Conservation (phyloP, 2,888 invertebrate genomes). For the Allygus modestus region DNA sequence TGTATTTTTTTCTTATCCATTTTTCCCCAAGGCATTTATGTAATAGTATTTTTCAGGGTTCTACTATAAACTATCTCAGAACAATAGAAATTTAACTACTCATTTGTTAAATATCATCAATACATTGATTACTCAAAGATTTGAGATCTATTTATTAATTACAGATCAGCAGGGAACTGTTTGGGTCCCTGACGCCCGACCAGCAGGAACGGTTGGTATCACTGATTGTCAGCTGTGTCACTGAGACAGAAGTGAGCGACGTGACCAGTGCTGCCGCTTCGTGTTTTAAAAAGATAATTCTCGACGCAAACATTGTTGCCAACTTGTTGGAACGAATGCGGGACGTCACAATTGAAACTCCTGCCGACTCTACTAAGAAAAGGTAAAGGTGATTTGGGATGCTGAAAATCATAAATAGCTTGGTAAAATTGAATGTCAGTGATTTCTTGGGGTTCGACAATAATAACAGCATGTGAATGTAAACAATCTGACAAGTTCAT, state of each 20-base stretch:
- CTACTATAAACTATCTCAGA: too few relatives aligned
- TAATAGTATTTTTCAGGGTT: too few relatives aligned
- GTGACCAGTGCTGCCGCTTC: conserved; percentile 80
- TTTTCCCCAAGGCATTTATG: too few relatives aligned
- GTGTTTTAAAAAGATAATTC: conserved; percentile 81
- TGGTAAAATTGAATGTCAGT: too few relatives aligned
- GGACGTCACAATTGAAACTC: conserved; percentile 60
- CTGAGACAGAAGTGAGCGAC: conserved; percentile 78
- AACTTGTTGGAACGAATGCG: conserved; percentile 67
- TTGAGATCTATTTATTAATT: background rate
- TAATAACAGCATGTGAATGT: too few relatives aligned
- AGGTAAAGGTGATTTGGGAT: conserved; percentile 17
- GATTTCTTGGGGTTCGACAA: too few relatives aligned
- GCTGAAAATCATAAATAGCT: background rate
- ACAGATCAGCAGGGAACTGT: conserved; percentile 70
- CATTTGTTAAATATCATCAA: too few relatives aligned
- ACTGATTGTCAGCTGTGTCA: conserved; percentile 66
- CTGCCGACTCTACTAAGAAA: conserved; percentile 53
- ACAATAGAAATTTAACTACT: too few relatives aligned
- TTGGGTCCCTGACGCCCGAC: conserved; percentile 66
- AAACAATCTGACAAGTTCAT: too few relatives aligned
- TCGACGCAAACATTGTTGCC: conserved; percentile 80
- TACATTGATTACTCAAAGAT: too few relatives aligned
- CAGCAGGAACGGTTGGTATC: conserved; percentile 67
- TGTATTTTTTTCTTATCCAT: too few relatives aligned